These are phyloP conservation scores for Tetraodon nigroviridis DNA, from an alignment of 2,113 vertebrate species.

Conservation along the genomic window DNA sequence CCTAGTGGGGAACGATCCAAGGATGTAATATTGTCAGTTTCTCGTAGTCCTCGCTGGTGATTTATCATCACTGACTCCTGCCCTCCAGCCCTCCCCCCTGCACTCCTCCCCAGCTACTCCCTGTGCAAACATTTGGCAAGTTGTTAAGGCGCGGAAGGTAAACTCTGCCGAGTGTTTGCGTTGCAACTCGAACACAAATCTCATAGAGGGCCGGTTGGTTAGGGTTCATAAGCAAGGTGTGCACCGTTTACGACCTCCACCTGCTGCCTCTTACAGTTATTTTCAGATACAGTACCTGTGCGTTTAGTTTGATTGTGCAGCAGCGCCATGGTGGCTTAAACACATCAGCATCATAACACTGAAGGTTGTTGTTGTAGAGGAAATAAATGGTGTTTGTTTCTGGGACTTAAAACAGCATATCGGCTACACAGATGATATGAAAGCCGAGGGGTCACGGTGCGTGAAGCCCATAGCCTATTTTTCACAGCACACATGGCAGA, in stretches of 20 bases:
- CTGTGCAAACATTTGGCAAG: slow-evolving; percentile 69
- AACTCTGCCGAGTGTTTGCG: slow-evolving; percentile 60
- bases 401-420: slow-evolving; percentile 33
- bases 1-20: slow-evolving; percentile 66
- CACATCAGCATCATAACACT: neutral
- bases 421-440: slow-evolving; percentile 34
- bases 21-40: slow-evolving; percentile 72
- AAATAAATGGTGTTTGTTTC: neutral
- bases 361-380: neutral
- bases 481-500: slow-evolving; percentile 33
- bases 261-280: neutral
- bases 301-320: neutral
- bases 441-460: slow-evolving; percentile 36
- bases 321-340: neutral
- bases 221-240: too few species aligned
- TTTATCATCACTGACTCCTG: slow-evolving; percentile 62
- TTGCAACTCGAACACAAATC: slow-evolving; percentile 8
- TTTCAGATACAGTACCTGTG: neutral
- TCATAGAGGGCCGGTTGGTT: too few species aligned
- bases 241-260: too few species aligned
- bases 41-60: slow-evolving; percentile 65
- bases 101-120: slow-evolving; percentile 46
- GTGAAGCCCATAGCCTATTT: slow-evolving; percentile 51
- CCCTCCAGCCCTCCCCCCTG: slow-evolving; percentile 7
- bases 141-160: slow-evolving; percentile 64